A percentile compares a stretch with the other conserved stretches of the same genome.
phyloP scores from a whole-genome alignment of 2,113 vertebrate genomes.

The Phalacrocorax brasilianus region DNA sequence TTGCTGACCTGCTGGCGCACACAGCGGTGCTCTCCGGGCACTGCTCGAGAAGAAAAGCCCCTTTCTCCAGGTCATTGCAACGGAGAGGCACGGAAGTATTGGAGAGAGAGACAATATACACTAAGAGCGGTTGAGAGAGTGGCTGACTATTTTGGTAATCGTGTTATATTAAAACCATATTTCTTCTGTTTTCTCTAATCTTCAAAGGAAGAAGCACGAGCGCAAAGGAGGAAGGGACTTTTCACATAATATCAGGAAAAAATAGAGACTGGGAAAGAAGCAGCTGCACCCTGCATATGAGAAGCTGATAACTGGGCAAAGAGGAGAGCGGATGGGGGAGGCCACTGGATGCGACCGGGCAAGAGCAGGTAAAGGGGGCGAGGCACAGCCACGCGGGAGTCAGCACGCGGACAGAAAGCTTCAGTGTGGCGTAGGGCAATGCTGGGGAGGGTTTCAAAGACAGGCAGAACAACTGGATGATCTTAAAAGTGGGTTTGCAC shows the following conservation, averaged over 20 bases:
- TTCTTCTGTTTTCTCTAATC: not conserved
- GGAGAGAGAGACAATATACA: not conserved
- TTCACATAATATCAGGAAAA: not conserved
- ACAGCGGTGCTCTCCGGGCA: not conserved
- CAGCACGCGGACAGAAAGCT: not conserved
- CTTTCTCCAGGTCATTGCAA: not conserved
- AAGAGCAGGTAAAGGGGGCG: not conserved
- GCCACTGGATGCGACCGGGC: not conserved
- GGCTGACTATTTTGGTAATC: not conserved
- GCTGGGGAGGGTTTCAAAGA: not conserved
- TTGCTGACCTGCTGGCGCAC: not conserved
- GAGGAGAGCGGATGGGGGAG: not conserved
- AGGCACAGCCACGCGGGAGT: not conserved
- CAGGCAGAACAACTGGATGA: not conserved
- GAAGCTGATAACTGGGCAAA: not conserved
- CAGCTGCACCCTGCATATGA: not conserved
- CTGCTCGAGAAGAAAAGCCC: not conserved
- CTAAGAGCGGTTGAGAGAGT: not conserved
- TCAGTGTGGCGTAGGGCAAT: not conserved
- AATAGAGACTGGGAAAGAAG: not conserved
- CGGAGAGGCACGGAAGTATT: not conserved
- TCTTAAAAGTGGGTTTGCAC: not conserved
- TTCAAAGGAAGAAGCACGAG: accelerated
- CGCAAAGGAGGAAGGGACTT: not conserved
- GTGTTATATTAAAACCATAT: not conserved